Conservation (phyloP, 2,113 vertebrate species). For the Corythornis cristatus region DNA sequence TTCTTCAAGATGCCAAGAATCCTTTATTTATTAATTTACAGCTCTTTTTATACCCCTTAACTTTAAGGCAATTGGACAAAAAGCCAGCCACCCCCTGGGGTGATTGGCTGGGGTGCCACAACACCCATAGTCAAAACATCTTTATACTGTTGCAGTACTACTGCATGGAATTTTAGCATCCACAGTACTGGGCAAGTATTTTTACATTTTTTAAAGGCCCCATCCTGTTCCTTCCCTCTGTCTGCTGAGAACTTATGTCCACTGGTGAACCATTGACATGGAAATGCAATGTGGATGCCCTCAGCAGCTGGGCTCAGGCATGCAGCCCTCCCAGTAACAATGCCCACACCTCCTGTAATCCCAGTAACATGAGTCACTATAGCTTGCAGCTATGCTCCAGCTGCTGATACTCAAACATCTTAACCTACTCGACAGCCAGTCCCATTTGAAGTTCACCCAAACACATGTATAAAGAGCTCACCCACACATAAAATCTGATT, state of each 20-base stretch:
- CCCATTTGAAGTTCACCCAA: background rate
- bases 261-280: accelerated
- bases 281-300: background rate
- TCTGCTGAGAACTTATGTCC: background rate
- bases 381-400: background rate
- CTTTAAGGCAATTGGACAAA: too few relatives aligned
- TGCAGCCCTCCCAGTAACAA: background rate
- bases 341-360: accelerated
- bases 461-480: background rate
- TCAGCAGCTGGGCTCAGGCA: background rate
- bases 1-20: too few relatives aligned
- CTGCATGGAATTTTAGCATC: too few relatives aligned
- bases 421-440: background rate
- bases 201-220: background rate
- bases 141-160: too few relatives aligned
- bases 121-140: too few relatives aligned
- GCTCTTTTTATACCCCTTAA: too few relatives aligned
- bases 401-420: background rate
- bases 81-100: too few relatives aligned
- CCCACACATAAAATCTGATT: accelerated
- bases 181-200: background rate
- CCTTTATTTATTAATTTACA: too few relatives aligned
- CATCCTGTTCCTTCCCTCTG: background rate
- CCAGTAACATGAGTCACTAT: accelerated
- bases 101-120: too few relatives aligned